Evolutionary conservation across 2,888 invertebrate genomes (phyloP).

Genomic region (Idaea aversata): DNA sequence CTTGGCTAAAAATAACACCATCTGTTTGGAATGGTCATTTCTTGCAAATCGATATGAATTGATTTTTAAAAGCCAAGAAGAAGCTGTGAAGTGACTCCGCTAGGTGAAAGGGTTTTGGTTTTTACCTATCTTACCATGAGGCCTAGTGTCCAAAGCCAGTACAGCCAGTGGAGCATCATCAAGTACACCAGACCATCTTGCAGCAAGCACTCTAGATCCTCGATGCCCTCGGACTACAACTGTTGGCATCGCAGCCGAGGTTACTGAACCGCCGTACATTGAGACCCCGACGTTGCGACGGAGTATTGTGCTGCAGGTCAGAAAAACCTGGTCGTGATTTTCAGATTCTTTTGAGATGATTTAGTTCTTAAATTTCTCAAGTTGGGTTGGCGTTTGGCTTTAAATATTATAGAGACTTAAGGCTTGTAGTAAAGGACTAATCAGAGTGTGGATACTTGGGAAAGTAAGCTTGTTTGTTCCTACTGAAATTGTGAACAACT

Average conservation of each 20-base stretch:
- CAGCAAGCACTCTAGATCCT: slow-evolving; percentile 67
- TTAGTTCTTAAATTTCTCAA: no score
- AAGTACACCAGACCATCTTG: slow-evolving; percentile 73
- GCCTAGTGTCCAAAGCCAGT: slow-evolving; percentile 64
- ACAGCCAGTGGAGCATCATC: slow-evolving; percentile 72
- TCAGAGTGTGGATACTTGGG: no score
- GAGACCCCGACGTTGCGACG: slow-evolving; percentile 71
- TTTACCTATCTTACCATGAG: slow-evolving; percentile 55
- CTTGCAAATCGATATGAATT: no score
- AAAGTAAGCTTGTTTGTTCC: no score
- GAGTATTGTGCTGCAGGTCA: slow-evolving; percentile 54
- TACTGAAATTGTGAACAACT: no score
- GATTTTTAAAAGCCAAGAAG: no score
- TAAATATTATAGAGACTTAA: no score
- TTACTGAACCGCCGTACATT: slow-evolving; percentile 65
- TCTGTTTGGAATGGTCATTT: no score
- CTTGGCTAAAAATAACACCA: no score
- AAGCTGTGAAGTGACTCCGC: neutral
- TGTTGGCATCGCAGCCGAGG: slow-evolving; percentile 59
- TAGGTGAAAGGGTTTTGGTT: neutral
- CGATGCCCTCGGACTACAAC: slow-evolving; percentile 70
- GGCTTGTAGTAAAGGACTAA: no score
- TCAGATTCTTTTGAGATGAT: neutral
- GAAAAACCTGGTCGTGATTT: neutral
- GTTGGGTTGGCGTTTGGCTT: no score